Evolutionary conservation across 2,888 invertebrate genomes (phyloP).

Genomic region (Thereva unica): DNA sequence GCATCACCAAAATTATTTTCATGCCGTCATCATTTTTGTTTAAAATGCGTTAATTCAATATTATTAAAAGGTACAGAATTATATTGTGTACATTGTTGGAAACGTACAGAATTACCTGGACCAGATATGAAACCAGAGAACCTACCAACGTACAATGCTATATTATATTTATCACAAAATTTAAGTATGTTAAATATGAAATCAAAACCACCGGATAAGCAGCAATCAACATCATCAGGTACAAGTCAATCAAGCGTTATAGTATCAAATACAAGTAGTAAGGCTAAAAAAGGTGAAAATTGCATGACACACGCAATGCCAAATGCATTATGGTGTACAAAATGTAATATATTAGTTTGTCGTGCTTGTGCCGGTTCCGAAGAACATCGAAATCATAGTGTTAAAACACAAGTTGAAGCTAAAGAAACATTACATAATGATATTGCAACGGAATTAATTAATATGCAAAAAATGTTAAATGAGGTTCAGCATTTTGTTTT

Average conservation of each 20-base stretch:
- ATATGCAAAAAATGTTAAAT: constrained; percentile 70
- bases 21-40: constrained; percentile 78
- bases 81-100: constrained; percentile 76
- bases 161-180: constrained; percentile 69
- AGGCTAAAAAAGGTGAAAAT: constrained; percentile 60
- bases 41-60: constrained; percentile 72
- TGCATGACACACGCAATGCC: constrained; percentile 76
- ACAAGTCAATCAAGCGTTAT: constrained; percentile 38
- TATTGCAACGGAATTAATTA: constrained; percentile 68
- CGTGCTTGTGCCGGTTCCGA: constrained; percentile 69
- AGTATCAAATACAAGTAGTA: constrained; percentile 41
- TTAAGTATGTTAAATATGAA: constrained; percentile 63
- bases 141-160: constrained; percentile 70
- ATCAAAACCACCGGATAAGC: constrained; percentile 57
- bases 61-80: constrained; percentile 70
- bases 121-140: constrained; percentile 70
- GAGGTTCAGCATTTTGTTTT: constrained; percentile 72
- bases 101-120: constrained; percentile 67
- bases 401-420: constrained; percentile 70
- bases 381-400: constrained; percentile 69
- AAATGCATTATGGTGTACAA: constrained; percentile 71
- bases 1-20: constrained; percentile 73
- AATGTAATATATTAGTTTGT: constrained; percentile 67
- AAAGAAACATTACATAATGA: constrained; percentile 69
- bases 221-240: constrained; percentile 42